Percentiles rank a stretch among this genome's conserved stretches.
Evolutionary conservation across 2,113 vertebrate species (phyloP).

Genomic region (Reinhardtius hippoglossoides): DNA sequence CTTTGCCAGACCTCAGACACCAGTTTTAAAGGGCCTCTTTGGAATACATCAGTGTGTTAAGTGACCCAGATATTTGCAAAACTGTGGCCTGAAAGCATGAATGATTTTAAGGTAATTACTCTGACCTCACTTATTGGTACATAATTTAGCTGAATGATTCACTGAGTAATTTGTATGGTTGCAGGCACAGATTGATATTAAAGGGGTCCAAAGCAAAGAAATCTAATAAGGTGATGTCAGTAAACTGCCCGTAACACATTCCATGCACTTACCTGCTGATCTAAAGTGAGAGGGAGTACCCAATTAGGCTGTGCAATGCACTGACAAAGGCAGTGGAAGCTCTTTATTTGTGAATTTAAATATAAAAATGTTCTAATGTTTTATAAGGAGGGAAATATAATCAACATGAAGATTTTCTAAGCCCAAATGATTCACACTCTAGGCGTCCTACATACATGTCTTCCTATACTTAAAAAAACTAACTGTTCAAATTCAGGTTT

Average conservation of each 20-base stretch:
- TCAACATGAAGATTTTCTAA: too few species aligned
- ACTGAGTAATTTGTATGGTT: too few species aligned
- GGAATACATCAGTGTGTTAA: conserved; percentile 28
- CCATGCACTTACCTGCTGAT: not conserved
- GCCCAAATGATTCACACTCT: too few species aligned
- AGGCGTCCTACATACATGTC: too few species aligned
- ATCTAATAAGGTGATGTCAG: not conserved
- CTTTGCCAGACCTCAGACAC: conserved; percentile 20
- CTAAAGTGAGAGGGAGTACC: not conserved
- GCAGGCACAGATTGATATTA: conserved; percentile 5
- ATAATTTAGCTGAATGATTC: conserved; percentile 29
- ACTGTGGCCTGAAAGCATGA: conserved; percentile 40
- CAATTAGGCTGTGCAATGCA: not conserved
- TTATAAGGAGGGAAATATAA: too few species aligned
- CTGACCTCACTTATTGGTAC: conserved; percentile 25
- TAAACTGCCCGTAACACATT: not conserved
- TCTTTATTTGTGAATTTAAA: too few species aligned
- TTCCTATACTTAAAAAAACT: too few species aligned
- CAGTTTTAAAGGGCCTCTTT: conserved; percentile 25
- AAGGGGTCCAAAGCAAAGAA: not conserved
- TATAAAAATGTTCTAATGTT: too few species aligned
- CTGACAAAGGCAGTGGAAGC: too few species aligned
- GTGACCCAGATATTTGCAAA: conserved; percentile 41
- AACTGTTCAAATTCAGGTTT: too few species aligned
- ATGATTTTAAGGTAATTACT: conserved; percentile 30